Base-by-base conservation (phyloP, 1,140 invertebrate genomes). In the Brachionus plicatilis region DNA sequence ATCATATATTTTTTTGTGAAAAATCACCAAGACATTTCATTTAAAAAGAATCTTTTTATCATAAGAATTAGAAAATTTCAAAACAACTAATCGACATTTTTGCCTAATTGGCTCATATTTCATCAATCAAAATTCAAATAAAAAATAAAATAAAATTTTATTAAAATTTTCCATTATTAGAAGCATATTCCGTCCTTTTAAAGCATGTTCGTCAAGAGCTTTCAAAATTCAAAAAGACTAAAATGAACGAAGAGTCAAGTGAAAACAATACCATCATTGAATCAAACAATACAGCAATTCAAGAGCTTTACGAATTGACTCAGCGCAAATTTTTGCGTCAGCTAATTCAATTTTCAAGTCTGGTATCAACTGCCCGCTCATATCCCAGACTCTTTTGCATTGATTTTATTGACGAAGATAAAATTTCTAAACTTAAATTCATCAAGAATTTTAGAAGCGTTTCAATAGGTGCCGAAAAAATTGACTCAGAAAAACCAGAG, bases 271-370 rank as follows among this genome's bases (percentile, higher is more conserved):
- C 20, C 9, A 14, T 12, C 3, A 33, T 33, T 11, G 27, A 33
- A 29, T 27, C 72, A 24, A 76, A 76, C 20, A 76, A 50, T 12
- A 50, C 17, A 9, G 72, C 72, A 11, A 50, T 50, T 72, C 66
- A 89, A 87, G 88, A 89, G 82, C 83, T 89, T 47, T 87, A 86
- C 85, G 88, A 89, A 85, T 83, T 89, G 43, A 88, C 87, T 0
- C 88, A 88, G 85, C 85, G 88, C 43, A 88, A 88, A 84, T 88
- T 89, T 76, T 83, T 88, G 14, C 85, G 87, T 14, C 88, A 88
- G 84, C 84, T 88, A n/a, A 85, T 83, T 27, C 76, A 86, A 14
- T 89, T 87, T 86, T 86, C 3, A 78, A 86, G 8, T 65, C 70
- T 11, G 86, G 86, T 47, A 86, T 87, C 53, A 17, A 83, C 60